phyloP scores from a whole-genome alignment of 2,797 vertebrate species.

The Philypnodon macrostomus region DNA sequence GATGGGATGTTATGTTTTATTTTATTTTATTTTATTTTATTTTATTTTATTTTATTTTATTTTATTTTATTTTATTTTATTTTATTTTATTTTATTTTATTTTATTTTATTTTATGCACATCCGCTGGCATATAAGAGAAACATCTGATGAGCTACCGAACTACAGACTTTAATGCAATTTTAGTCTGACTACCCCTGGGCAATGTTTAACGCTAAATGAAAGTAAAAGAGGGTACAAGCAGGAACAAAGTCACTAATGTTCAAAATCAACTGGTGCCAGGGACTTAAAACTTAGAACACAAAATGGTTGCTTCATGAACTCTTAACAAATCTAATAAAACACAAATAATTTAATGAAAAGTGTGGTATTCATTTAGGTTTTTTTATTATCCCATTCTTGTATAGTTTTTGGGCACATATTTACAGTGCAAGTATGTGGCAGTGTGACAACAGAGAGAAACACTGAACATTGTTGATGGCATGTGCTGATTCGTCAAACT shows the following conservation, averaged over 20 bases:
- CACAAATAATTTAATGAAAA: conserved; percentile 36
- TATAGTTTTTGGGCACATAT: conserved; percentile 40
- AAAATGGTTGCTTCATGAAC: not conserved
- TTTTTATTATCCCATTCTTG: conserved; percentile 45
- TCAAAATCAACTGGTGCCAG: conserved; percentile 26
- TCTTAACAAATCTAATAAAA: conserved; percentile 21
- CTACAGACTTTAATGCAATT: conserved; percentile 55
- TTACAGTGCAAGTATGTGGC: conserved; percentile 51
- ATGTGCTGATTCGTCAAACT: not conserved
- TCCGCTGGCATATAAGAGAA: too few species aligned
- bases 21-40: too few species aligned
- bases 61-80: too few species aligned
- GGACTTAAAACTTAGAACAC: not conserved
- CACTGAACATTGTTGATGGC: conserved; percentile 15
- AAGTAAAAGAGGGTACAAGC: conserved; percentile 48
- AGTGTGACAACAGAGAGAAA: conserved; percentile 42
- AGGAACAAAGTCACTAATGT: conserved; percentile 32
- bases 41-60: too few species aligned
- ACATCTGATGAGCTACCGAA: conserved; percentile 13
- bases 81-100: too few species aligned
- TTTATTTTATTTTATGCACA: too few species aligned
- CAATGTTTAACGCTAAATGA: not conserved
- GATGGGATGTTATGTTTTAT: too few species aligned
- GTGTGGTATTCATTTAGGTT: conserved; percentile 38
- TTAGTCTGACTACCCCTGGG: not conserved